Evolutionary conservation across 2,113 vertebrate genomes (phyloP).

Genomic region (Progne subis): DNA sequence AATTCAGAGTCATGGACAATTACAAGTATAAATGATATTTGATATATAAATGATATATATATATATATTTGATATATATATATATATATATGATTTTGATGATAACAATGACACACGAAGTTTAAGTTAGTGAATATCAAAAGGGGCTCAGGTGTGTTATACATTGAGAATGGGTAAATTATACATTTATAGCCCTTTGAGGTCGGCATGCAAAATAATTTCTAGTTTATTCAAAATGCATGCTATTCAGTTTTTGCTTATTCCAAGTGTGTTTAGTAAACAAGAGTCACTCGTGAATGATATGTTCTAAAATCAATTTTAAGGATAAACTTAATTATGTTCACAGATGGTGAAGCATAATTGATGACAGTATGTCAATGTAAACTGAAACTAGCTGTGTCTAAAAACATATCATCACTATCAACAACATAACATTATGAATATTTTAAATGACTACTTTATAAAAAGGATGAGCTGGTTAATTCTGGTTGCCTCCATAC

Average conservation of each 20-base stretch:
- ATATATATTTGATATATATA: too few species aligned
- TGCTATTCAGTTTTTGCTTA: constrained; percentile 46
- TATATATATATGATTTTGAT: too few species aligned
- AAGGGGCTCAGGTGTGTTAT: neutral
- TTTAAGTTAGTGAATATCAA: neutral
- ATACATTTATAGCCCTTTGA: neutral
- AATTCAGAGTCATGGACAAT: neutral
- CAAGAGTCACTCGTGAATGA: constrained; percentile 68
- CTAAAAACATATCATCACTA: constrained; percentile 64
- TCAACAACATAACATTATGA: constrained; percentile 53
- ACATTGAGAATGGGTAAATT: neutral
- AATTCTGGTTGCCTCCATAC: constrained; percentile 12
- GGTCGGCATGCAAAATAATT: neutral
- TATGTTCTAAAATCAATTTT: constrained; percentile 73
- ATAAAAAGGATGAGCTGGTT: neutral
- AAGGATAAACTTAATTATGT: constrained; percentile 76
- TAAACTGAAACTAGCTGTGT: constrained; percentile 72
- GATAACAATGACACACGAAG: neutral
- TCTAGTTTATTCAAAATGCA: constrained; percentile 22
- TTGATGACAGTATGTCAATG: constrained; percentile 71
- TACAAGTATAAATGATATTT: neutral
- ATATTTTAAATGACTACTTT: constrained; percentile 42
- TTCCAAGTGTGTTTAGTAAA: constrained; percentile 66
- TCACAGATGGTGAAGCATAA: constrained; percentile 77
- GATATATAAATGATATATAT: too few species aligned